phyloP scores from a whole-genome alignment of 2,113 vertebrate genomes.

The Caracal caracal region DNA sequence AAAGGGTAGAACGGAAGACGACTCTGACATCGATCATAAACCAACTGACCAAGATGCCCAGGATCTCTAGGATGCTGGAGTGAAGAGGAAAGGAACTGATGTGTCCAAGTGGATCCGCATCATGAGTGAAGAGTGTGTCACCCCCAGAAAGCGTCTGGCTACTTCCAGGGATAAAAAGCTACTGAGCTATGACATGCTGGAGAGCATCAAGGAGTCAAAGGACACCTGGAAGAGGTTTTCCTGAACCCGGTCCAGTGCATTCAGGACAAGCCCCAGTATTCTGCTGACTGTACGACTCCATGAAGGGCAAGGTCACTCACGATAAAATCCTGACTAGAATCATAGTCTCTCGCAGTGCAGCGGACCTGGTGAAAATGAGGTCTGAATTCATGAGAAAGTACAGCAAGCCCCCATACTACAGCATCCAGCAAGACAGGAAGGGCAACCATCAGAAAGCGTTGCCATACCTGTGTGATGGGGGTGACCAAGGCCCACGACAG shows the following conservation, averaged over 20 bases:
- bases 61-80: conserved; percentile 86
- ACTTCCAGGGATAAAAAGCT: conserved; percentile 91
- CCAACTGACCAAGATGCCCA: conserved; percentile 93
- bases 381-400: conserved; percentile 93
- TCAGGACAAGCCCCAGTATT: conserved; percentile 95
- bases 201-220: not conserved
- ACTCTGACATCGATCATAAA: conserved; percentile 90
- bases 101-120: conserved; percentile 94
- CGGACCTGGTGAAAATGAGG: conserved; percentile 95
- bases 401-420: conserved; percentile 93
- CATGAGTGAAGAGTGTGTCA: conserved; percentile 92
- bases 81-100: conserved; percentile 89
- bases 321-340: conserved; percentile 96
- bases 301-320: conserved; percentile 94
- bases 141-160: conserved; percentile 94
- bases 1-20: conserved; percentile 89
- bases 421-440: conserved; percentile 96
- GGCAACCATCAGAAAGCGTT: conserved; percentile 96
- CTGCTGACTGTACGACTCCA: conserved; percentile 82
- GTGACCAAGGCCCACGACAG: conserved; percentile 84
- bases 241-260: conserved; percentile 88
- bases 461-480: conserved; percentile 93
- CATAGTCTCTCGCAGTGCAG: conserved; percentile 94
- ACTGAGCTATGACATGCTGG: conserved; percentile 86
- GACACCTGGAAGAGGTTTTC: too few relatives aligned